phyloP scores from a whole-genome alignment of 2,888 invertebrate species.

The Allolobophora icterica region DNA sequence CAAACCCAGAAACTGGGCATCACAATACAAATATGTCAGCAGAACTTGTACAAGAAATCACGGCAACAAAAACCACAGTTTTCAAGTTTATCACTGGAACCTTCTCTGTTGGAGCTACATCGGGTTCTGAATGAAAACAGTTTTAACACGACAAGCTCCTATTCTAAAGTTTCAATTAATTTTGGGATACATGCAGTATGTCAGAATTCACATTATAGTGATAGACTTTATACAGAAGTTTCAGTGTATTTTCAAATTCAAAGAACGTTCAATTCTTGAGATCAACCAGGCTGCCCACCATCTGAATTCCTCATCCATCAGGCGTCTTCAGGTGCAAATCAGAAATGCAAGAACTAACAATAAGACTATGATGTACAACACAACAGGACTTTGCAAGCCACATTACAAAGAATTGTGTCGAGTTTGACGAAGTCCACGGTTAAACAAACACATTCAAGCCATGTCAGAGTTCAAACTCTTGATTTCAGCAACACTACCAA shows the following conservation, averaged over 20 bases:
- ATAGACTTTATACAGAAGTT: background rate
- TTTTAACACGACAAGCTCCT: background rate
- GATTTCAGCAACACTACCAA: background rate
- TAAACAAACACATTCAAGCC: background rate
- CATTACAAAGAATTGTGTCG: background rate
- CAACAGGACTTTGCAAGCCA: background rate
- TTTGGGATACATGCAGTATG: background rate
- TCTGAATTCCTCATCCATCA: background rate
- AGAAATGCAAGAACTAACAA: slow-evolving; percentile 8
- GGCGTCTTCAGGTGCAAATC: background rate
- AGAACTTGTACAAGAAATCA: background rate
- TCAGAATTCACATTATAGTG: background rate
- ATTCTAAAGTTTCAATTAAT: background rate
- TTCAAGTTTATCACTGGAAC: background rate
- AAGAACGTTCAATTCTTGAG: background rate
- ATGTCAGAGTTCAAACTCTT: background rate
- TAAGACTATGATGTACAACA: background rate
- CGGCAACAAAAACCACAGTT: background rate
- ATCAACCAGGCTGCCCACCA: background rate
- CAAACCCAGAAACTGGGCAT: background rate
- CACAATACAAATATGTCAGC: background rate
- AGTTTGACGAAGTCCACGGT: slow-evolving; percentile 14
- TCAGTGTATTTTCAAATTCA: background rate
- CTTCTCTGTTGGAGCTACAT: background rate
- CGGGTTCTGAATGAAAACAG: background rate